Conservation (phyloP, 2,888 invertebrate genomes). For the Drosophila cognata region DNA sequence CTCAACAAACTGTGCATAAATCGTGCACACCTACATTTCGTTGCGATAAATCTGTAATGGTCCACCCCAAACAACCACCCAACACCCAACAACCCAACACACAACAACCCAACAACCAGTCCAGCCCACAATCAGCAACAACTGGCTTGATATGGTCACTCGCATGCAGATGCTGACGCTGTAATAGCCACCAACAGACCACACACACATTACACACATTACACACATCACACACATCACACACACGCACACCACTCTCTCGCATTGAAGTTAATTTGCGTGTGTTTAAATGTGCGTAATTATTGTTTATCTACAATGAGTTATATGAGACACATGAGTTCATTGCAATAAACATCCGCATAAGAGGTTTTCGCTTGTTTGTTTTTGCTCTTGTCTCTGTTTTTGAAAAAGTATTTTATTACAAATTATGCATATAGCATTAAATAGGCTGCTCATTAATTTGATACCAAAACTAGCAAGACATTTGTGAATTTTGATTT, state of each 20-base stretch:
- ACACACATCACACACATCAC: conserved; percentile 13
- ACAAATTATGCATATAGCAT: background rate
- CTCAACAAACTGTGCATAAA: conserved; percentile 80
- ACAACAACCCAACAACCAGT: conserved; percentile 1
- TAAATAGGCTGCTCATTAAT: background rate
- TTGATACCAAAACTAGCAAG: background rate
- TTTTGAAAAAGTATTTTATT: conserved; percentile 10
- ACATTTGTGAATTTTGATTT: background rate
- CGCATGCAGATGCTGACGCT: conserved; percentile 27
- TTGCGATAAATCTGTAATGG: conserved; percentile 79
- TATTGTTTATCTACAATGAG: conserved; percentile 74
- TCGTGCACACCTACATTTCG: conserved; percentile 74
- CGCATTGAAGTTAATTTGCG: conserved; percentile 67
- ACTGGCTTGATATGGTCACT: conserved; percentile 22
- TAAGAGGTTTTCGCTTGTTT: conserved; percentile 14
- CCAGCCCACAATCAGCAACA: conserved; percentile 7
- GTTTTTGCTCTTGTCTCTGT: background rate
- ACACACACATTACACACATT: conserved; percentile 10
- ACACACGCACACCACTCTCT: conserved; percentile 17
- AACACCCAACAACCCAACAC: conserved; percentile 8
- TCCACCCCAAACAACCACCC: conserved; percentile 17
- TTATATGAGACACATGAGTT: conserved; percentile 33
- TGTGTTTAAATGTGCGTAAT: conserved; percentile 74
- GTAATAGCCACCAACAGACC: conserved; percentile 31
- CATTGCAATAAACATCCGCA: conserved; percentile 47